Percentiles rank a stretch among this genome's conserved stretches.
These are phyloP conservation scores for Eilema depressum DNA, from an alignment of 2,888 invertebrate species.

Conservation along the genomic window DNA sequence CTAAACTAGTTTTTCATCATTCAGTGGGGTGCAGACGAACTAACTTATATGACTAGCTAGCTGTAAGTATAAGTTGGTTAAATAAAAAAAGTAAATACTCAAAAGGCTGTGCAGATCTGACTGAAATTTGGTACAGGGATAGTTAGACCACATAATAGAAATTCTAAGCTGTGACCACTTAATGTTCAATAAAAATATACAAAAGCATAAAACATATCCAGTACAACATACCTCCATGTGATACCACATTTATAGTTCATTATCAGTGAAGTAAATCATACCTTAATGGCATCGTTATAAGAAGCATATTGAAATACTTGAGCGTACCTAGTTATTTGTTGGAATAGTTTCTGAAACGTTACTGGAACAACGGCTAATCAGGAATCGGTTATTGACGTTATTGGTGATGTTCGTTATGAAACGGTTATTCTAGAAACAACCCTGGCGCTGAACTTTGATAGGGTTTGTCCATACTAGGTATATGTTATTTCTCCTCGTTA, in stretches of 20 bases:
- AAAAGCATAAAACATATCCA: slow-evolving; percentile 28
- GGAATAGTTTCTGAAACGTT: slow-evolving; percentile 6
- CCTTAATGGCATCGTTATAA: slow-evolving; percentile 30
- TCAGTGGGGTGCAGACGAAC: no score
- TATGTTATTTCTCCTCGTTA: no score
- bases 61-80: no score
- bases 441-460: background rate
- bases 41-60: no score
- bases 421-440: slow-evolving; percentile 15
- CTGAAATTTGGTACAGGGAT: no score
- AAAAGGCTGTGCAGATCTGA: no score
- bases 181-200: background rate
- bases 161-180: no score
- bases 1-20: no score
- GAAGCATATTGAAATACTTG: slow-evolving; percentile 26
- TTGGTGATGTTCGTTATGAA: slow-evolving; percentile 19
- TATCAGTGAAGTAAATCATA: slow-evolving; percentile 39
- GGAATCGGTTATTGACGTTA: slow-evolving; percentile 6
- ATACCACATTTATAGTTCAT: slow-evolving; percentile 25
- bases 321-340: slow-evolving; percentile 15
- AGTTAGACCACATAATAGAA: background rate
- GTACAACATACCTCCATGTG: slow-evolving; percentile 16
- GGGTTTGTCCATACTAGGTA: background rate
- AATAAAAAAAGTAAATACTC: no score
- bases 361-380: slow-evolving; percentile 21